Evolutionary conservation across 2,888 invertebrate genomes (phyloP), one percentile per base, ranked within the genome.

Genomic region (Perizoma flavofasciatum): DNA sequence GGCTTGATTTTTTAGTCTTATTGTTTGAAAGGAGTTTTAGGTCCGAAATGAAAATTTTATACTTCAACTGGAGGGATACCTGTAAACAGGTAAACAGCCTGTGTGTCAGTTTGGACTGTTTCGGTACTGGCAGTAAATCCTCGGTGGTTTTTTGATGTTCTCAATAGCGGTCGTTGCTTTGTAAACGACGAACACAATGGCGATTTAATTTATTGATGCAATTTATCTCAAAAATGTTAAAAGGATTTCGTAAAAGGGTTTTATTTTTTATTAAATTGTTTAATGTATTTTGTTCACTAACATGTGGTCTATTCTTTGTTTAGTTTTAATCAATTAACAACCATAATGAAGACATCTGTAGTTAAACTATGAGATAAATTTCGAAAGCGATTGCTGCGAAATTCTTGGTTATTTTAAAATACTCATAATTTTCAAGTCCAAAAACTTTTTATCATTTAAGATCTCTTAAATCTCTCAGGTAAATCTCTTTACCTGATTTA

Each of bases 121-220:
- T 22, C 33, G 44, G 61, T 55, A 51, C 49, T 57, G 58, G 56
- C 47, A 44, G 54, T 61, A 44, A 54, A 58, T 51, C 48, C 49
- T 50, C 22, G 47, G 43, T 55, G 61, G 50, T 54, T 51, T 57
- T 61, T 55, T 54, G 57, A 58, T 48, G 57, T 50, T 57, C 61
- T 53, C 41, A 33, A 44, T 49, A 53, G 50, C 22, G 61, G 57
- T 34, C 34, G 45, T n/a, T 54, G 50, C 57, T 58, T 61, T 61
- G 61, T 61, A 50, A 58, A 40, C 55, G 57, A 45, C 37, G 46
- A 50, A 34, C 33, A 53, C 51, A 54, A 58, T 41, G 55, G 45
- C 41, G 7, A 40, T 52, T 54, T 52, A 62, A 62, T 62, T 59
- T 58, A 59, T 62, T 46, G 55, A 55, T 45, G 51, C 43, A 48